Evolutionary conservation across 2,888 invertebrate species (phyloP).

Genomic region (Cerceris rybyensis): DNA sequence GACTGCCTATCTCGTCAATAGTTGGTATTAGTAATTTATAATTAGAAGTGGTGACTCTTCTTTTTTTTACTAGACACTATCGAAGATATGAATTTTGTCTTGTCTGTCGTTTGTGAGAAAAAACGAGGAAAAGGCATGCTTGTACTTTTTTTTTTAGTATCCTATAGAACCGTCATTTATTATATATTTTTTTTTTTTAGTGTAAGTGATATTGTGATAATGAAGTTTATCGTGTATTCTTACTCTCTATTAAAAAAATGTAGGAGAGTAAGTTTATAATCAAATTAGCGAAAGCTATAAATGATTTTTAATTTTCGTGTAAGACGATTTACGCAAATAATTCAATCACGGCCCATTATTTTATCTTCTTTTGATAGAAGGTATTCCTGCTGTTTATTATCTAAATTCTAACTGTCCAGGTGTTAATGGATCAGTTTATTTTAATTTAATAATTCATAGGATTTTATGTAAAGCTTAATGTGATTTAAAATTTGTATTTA

Average conservation of each 20-base stretch:
- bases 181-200: slow-evolving; percentile 21
- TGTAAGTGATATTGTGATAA: slow-evolving; percentile 41
- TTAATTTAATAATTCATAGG: slow-evolving; percentile 28
- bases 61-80: slow-evolving; percentile 15
- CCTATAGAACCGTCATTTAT: slow-evolving; percentile 17
- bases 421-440: slow-evolving; percentile 22
- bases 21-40: slow-evolving; percentile 61
- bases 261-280: not conserved
- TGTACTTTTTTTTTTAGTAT: slow-evolving; percentile 15
- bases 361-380: not conserved
- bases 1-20: slow-evolving; percentile 71
- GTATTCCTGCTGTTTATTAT: slow-evolving; percentile 8
- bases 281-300: not conserved
- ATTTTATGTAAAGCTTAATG: slow-evolving; percentile 34
- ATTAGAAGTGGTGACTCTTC: slow-evolving; percentile 17
- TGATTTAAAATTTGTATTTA: slow-evolving; percentile 51
- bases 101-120: slow-evolving; percentile 17
- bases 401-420: not conserved
- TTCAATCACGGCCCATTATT: too few relatives aligned
- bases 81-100: slow-evolving; percentile 24
- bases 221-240: slow-evolving; percentile 18
- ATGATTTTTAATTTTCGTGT: not conserved
- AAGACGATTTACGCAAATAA: too few relatives aligned
- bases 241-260: slow-evolving; percentile 10
- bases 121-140: slow-evolving; percentile 1